Conservation (phyloP, 2,113 vertebrate species). For the Setophaga coronata region DNA sequence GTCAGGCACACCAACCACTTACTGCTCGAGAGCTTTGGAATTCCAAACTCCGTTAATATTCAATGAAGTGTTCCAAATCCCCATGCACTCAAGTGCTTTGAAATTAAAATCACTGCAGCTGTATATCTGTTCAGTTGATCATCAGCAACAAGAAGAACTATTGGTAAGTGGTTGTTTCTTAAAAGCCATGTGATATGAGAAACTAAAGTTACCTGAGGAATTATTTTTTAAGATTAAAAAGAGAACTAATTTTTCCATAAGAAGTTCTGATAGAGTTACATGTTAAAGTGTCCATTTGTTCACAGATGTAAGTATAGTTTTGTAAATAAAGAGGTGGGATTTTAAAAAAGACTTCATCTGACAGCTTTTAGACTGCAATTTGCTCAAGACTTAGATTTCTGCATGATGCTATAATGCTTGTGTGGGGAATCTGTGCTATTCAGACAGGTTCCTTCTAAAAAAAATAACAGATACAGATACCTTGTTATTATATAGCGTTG, state of each 20-base stretch:
- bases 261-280: neutral
- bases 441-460: neutral
- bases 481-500: neutral
- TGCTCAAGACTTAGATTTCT: neutral
- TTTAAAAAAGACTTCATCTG: neutral
- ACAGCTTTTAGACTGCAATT: neutral
- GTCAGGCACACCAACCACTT: constrained; percentile 84
- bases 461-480: neutral
- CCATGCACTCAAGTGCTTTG: constrained; percentile 80
- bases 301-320: neutral
- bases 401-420: rapidly evolving
- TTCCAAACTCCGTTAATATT: constrained; percentile 86
- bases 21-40: constrained; percentile 91
- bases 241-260: neutral
- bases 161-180: constrained; percentile 78
- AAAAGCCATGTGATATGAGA: neutral
- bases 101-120: constrained; percentile 84
- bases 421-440: neutral
- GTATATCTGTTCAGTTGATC: constrained; percentile 87
- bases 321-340: neutral
- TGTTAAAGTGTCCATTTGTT: neutral
- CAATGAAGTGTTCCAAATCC: constrained; percentile 93
- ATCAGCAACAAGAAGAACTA: constrained; percentile 87
- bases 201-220: neutral
- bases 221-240: neutral